A percentile compares a stretch with the other conserved stretches of the same genome.
Conservation (phyloP, 2,888 invertebrate species). For the Caenorhabditis drosophilae region DNA sequence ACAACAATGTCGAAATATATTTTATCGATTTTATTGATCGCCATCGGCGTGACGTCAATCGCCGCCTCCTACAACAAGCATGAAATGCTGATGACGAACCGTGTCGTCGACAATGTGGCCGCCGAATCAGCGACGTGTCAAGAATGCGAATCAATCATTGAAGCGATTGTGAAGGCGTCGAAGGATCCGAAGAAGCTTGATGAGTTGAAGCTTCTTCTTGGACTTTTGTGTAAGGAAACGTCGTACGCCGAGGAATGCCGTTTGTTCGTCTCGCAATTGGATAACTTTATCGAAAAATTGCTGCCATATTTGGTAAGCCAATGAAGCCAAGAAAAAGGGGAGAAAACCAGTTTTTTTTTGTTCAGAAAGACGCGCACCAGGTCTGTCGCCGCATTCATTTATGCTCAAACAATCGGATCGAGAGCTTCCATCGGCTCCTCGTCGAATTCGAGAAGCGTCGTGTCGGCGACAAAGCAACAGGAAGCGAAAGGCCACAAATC, state of each 20-base stretch:
- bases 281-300: constrained; percentile 59
- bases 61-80: constrained; percentile 35
- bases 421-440: constrained; percentile 60
- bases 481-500: constrained; percentile 55
- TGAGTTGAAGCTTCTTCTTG: constrained; percentile 55
- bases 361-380: constrained; percentile 54
- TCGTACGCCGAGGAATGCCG: constrained; percentile 61
- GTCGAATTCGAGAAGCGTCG: constrained; percentile 53
- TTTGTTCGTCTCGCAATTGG: constrained; percentile 60
- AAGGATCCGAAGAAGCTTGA: constrained; percentile 59
- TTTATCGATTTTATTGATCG: no score
- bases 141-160: constrained; percentile 54
- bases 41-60: no score
- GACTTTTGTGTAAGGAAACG: constrained; percentile 55
- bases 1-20: no score
- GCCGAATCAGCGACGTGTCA: constrained; percentile 40
- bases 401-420: constrained; percentile 58
- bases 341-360: constrained; percentile 6
- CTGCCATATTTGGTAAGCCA: constrained; percentile 63
- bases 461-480: constrained; percentile 5
- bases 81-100: constrained; percentile 44
- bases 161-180: constrained; percentile 55
- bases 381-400: constrained; percentile 61
- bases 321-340: no score
- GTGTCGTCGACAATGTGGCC: constrained; percentile 41